Evolutionary conservation across 2,113 vertebrate genomes (phyloP).

Genomic region (Redunca redunca): DNA sequence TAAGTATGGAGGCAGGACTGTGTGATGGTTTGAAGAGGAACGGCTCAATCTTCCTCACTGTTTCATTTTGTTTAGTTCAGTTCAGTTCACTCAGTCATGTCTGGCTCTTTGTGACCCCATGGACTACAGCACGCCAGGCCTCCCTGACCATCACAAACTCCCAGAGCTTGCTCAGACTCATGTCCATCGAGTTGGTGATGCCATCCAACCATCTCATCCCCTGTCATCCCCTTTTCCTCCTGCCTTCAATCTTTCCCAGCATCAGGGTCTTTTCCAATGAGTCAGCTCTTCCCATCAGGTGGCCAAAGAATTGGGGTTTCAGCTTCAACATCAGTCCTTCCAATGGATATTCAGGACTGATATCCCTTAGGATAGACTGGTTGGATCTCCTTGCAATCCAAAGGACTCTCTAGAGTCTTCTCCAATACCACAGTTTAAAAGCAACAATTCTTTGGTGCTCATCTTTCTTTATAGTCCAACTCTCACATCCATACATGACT

Average conservation of each 20-base stretch:
- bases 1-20: neutral
- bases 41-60: accelerated
- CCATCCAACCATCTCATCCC: neutral
- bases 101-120: neutral
- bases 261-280: neutral
- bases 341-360: neutral
- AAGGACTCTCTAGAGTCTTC: neutral
- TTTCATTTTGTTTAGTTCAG: neutral
- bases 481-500: neutral
- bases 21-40: neutral
- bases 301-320: neutral
- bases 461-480: neutral
- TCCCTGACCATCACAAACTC: neutral
- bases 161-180: neutral
- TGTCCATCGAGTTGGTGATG: neutral
- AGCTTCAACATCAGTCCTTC: neutral
- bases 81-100: neutral
- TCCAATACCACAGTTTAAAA: neutral
- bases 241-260: neutral
- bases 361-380: too few relatives aligned
- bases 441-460: neutral
- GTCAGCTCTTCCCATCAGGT: neutral
- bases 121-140: neutral
- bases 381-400: neutral
- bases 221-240: neutral